phyloP scores from a whole-genome alignment of 2,113 vertebrate species.

The Salvelinus namaycush region DNA sequence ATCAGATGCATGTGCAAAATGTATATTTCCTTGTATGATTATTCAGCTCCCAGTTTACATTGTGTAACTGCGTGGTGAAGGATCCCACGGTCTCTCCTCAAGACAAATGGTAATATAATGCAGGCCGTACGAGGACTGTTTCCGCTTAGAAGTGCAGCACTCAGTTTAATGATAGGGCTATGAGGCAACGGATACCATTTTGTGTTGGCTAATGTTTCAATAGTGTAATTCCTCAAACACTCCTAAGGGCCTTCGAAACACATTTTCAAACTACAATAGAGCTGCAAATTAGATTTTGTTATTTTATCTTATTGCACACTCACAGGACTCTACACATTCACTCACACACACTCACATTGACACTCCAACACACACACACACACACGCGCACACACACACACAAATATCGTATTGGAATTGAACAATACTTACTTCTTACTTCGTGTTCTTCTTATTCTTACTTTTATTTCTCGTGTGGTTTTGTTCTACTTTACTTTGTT shows the following conservation, averaged over 20 bases:
- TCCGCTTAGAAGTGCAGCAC: constrained; percentile 27
- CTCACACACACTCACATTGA: no score
- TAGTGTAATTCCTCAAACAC: constrained; percentile 37
- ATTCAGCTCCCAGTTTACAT: constrained; percentile 19
- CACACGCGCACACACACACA: no score
- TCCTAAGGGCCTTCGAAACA: constrained; percentile 26
- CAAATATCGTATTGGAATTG: no score
- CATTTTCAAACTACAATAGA: constrained; percentile 16
- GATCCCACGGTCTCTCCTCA: constrained; percentile 4
- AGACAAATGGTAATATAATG: constrained; percentile 25
- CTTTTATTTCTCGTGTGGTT: no score
- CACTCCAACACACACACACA: no score
- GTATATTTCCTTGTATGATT: constrained; percentile 15
- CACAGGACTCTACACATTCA: no score
- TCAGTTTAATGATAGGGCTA: constrained; percentile 33
- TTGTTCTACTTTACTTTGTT: no score
- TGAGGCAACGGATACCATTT: constrained; percentile 23
- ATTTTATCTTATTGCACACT: no score
- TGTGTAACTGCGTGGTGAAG: constrained; percentile 6
- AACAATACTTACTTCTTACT: no score
- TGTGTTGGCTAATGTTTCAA: constrained; percentile 22
- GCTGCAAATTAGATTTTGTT: constrained; percentile 32
- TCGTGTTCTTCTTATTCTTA: no score
- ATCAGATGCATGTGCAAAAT: constrained; percentile 23
- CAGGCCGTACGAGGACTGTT: constrained; percentile 17